Evolutionary conservation across 2,888 invertebrate species (phyloP).

Genomic region (Apodemia duryi): DNA sequence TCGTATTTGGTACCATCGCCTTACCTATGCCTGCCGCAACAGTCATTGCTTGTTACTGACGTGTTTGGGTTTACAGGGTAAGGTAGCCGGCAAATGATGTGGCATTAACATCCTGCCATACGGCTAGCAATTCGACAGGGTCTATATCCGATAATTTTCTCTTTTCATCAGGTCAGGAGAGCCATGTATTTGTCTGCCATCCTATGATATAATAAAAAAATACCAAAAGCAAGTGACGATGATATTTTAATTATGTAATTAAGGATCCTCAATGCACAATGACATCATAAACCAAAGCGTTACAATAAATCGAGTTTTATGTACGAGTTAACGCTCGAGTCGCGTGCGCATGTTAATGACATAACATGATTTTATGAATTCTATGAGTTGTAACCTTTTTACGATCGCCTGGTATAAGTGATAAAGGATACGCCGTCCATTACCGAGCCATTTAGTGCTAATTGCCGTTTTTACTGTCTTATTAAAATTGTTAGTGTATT

Average conservation of each 20-base stretch:
- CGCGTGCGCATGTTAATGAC: slow-evolving; percentile 66
- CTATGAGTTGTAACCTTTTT: slow-evolving; percentile 50
- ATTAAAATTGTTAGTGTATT: slow-evolving; percentile 34
- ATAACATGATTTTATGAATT: slow-evolving; percentile 40
- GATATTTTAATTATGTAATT: slow-evolving; percentile 8
- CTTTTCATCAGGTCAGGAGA: neutral
- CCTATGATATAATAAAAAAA: neutral
- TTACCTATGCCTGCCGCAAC: no score
- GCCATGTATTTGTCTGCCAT: neutral
- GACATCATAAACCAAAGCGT: slow-evolving; percentile 39
- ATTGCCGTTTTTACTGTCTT: slow-evolving; percentile 55
- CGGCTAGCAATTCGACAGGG: neutral
- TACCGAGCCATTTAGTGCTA: slow-evolving; percentile 59
- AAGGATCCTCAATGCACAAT: slow-evolving; percentile 25
- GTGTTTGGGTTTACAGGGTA: no score
- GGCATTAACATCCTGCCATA: no score
- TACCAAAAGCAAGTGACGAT: neutral
- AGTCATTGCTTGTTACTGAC: no score
- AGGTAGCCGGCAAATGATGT: no score
- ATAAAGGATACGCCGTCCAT: slow-evolving; percentile 51
- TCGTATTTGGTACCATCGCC: no score
- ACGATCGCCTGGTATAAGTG: slow-evolving; percentile 45
- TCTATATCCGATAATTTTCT: neutral
- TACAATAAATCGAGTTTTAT: slow-evolving; percentile 35
- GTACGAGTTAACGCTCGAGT: slow-evolving; percentile 39